phyloP scores from a whole-genome alignment of 2,113 vertebrate genomes.

The Gobio gobio region DNA sequence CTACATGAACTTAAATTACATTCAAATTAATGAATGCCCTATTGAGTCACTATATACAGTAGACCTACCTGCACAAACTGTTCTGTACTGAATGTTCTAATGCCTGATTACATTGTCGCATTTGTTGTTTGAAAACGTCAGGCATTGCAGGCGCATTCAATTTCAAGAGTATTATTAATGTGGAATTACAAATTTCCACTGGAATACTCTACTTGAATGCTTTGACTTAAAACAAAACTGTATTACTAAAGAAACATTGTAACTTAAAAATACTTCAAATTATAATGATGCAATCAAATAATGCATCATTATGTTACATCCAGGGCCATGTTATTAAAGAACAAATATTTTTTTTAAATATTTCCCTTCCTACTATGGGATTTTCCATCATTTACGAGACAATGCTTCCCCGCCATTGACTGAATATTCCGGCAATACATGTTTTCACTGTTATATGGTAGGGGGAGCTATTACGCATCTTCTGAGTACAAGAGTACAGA shows the following conservation, averaged over 20 bases:
- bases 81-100: background rate
- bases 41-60: background rate
- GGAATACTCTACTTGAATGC: background rate
- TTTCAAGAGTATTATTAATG: constrained; percentile 5
- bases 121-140: constrained; percentile 24
- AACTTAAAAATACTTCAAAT: too few species aligned
- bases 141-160: background rate
- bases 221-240: too few species aligned
- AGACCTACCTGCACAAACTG: background rate
- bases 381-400: too few species aligned
- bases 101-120: background rate
- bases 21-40: background rate
- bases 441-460: too few species aligned
- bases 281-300: too few species aligned
- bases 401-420: too few species aligned
- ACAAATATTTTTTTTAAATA: too few species aligned
- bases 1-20: background rate
- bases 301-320: background rate
- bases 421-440: too few species aligned
- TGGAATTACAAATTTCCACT: background rate
- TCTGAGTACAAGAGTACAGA: too few species aligned
- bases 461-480: too few species aligned
- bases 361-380: too few species aligned
- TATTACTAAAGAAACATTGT: too few species aligned
- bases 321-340: background rate